A percentile compares a stretch with the other conserved stretches of the same genome.
Evolutionary conservation across 2,888 invertebrate genomes (phyloP).

Genomic region (Pristionchus japonicus): DNA sequence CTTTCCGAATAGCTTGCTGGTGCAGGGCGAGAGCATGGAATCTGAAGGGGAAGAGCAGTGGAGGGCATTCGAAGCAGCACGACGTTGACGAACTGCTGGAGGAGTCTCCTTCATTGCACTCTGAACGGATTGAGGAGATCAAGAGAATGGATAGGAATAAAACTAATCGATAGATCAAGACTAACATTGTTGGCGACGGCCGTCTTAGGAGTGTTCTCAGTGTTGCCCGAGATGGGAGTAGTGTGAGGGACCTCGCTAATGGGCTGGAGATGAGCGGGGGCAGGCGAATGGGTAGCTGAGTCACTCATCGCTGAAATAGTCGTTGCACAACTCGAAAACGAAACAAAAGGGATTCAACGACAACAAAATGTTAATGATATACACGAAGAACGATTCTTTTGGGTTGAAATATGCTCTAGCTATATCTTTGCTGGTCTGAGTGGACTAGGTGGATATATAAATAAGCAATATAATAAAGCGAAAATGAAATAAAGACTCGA

Average conservation of each 20-base stretch:
- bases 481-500: no score
- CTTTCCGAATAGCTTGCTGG: slow-evolving; percentile 53
- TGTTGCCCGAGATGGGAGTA: slow-evolving; percentile 32
- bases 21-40: slow-evolving; percentile 62
- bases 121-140: neutral
- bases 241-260: neutral
- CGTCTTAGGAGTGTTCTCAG: slow-evolving; percentile 40
- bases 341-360: no score
- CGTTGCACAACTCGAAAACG: neutral
- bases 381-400: no score
- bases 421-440: no score
- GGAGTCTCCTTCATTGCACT: slow-evolving; percentile 47
- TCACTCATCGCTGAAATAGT: neutral
- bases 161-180: neutral
- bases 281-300: neutral
- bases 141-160: neutral
- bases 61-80: slow-evolving; percentile 31
- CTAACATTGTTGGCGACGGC: slow-evolving; percentile 12
- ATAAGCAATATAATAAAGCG: no score
- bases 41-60: slow-evolving; percentile 56
- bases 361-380: no score
- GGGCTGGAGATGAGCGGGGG: neutral
- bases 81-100: slow-evolving; percentile 40
- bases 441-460: no score
- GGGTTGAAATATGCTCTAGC: no score